Evolutionary conservation across 1,140 invertebrate genomes (phyloP), one percentile per base, ranked within the genome.

Genomic region (Globodera rostochiensis): DNA sequence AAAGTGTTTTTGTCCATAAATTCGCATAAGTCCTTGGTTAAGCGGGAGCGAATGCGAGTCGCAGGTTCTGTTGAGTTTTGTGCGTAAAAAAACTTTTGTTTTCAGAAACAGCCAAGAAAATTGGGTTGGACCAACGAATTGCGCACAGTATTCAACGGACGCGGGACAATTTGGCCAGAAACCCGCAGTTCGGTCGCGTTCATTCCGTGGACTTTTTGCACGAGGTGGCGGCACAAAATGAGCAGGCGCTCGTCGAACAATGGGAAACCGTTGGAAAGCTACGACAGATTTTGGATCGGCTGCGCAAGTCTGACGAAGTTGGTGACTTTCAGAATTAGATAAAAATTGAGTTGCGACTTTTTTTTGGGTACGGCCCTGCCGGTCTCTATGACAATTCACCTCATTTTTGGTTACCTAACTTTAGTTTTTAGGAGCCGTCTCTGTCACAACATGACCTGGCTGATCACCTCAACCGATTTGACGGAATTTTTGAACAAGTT

Each of bases 201-300:
- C 60, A 77, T 46, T 77, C 76, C n/a, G 53, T 77, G 9, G 76
- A 77, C 47, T 77, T 69, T 77, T 77, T 77, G 49, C 76, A 77
- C 64, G 76, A 77, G 8, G 76, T 77, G 64, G 76, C 60, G 45
- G 19, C 76, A 5, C 46, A 69, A 46, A 77, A 77, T 77, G 76
- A 77, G 15, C 45, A 45, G 11, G 15, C 64, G 4, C 19, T 77
- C 11, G 76, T 47, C 46, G 76, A 77, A 9, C 76, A 69, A 25
- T 64, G 53, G n/a, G 76, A 49, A 77, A 69, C 76, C 21, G 60
- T 67, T 13, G 64, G 21, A n/a, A 70, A 70, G 46, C 19, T 77
- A 11, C 50, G 15, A 7, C 25, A 77, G n/a, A 45, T 70, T 36
- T 67, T 77, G 76, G 60, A 77, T 36, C n/a, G 76, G n/a, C 21